Conservation (phyloP, 2,113 vertebrate species). For the Capra hircus region DNA sequence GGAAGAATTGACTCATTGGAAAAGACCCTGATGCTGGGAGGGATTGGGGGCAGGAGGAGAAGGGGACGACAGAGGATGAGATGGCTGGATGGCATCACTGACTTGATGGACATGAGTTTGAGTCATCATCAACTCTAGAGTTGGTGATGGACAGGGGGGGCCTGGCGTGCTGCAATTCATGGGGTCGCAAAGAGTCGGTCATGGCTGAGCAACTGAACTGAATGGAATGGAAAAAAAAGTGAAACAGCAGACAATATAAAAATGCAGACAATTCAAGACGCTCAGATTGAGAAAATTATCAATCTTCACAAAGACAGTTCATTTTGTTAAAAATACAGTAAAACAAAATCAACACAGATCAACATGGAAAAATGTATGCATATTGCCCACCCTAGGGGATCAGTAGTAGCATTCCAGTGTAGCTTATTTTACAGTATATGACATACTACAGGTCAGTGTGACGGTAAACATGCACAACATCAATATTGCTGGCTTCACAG, state of each 20-base stretch:
- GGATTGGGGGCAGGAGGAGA: too few relatives aligned
- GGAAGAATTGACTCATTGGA: too few relatives aligned
- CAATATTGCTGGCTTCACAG: background rate
- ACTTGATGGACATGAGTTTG: too few relatives aligned
- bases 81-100: too few relatives aligned
- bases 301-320: background rate
- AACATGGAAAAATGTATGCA: background rate
- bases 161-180: fast-evolving
- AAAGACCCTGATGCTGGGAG: too few relatives aligned
- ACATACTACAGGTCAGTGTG: background rate
- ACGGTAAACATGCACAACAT: background rate
- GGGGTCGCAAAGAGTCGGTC: too few relatives aligned
- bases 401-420: background rate
- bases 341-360: background rate
- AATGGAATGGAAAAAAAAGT: background rate
- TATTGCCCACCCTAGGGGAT: background rate
- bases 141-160: too few relatives aligned
- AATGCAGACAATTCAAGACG: background rate
- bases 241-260: background rate
- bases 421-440: background rate
- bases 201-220: too few relatives aligned
- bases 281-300: background rate
- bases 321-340: background rate
- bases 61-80: too few relatives aligned
- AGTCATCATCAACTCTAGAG: too few relatives aligned